Evolutionary conservation across 2,113 vertebrate species (phyloP).

Genomic region (Rhynchomys soricoides): DNA sequence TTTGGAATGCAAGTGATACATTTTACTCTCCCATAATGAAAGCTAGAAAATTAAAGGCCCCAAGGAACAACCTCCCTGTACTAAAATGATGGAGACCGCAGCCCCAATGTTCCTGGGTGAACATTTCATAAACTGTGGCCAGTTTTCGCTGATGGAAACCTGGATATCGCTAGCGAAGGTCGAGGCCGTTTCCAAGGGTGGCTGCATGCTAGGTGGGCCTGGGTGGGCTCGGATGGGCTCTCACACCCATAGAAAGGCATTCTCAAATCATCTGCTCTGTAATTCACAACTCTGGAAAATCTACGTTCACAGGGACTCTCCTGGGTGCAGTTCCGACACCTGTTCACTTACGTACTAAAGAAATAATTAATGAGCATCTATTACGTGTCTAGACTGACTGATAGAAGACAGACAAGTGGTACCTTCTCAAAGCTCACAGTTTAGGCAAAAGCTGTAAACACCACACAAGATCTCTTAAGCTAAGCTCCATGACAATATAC

Average conservation of each 20-base stretch:
- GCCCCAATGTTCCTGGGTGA: constrained; percentile 33
- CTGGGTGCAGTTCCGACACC: background rate
- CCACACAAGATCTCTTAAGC: background rate
- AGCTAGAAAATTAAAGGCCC: constrained; percentile 78
- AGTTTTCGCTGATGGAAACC: background rate
- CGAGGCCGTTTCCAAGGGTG: no score
- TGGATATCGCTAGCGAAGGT: constrained; percentile 1
- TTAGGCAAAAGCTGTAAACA: background rate
- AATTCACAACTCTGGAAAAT: background rate
- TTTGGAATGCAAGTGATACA: constrained; percentile 77
- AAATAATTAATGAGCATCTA: background rate
- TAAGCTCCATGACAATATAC: background rate
- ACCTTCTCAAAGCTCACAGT: background rate
- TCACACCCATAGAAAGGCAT: background rate
- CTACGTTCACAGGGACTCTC: background rate
- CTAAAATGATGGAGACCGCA: constrained; percentile 36
- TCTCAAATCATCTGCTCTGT: background rate
- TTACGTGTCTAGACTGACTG: background rate
- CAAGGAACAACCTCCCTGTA: constrained; percentile 63
- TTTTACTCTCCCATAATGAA: constrained; percentile 78
- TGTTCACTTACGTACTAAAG: background rate
- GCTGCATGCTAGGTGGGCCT: background rate
- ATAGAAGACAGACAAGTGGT: background rate
- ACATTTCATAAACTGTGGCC: constrained; percentile 33
- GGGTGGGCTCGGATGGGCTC: background rate